Evolutionary conservation across 2,888 invertebrate species (phyloP).

Genomic region (Campopleginae sp.): DNA sequence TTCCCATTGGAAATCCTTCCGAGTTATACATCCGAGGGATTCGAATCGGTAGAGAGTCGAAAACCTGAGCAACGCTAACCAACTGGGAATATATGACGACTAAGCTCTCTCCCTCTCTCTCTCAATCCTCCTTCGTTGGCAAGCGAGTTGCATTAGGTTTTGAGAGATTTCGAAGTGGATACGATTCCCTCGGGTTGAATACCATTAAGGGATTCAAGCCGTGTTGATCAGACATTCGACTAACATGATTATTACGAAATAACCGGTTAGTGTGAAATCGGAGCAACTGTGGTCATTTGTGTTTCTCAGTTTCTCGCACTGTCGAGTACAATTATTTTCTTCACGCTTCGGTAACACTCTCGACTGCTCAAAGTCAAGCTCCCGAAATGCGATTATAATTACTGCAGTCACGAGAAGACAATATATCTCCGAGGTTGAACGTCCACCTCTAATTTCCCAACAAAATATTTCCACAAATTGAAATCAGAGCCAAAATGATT

Average conservation of each 20-base stretch:
- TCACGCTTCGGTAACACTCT: not conserved
- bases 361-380: not conserved
- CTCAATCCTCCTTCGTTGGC: not conserved
- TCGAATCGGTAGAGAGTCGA: conserved; percentile 25
- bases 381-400: not conserved
- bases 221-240: conserved; percentile 60
- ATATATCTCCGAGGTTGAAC: not conserved
- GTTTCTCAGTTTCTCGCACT: not conserved
- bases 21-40: conserved; percentile 5
- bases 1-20: not conserved
- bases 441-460: not conserved
- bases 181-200: conserved; percentile 57
- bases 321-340: not conserved
- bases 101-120: conserved; percentile 19
- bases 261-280: conserved; percentile 41
- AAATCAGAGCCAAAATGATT: not conserved
- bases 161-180: conserved; percentile 51
- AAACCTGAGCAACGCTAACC: conserved; percentile 40
- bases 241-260: conserved; percentile 35
- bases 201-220: conserved; percentile 60
- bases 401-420: not conserved
- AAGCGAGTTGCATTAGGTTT: conserved; percentile 36
- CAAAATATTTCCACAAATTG: not conserved
- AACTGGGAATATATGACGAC: conserved; percentile 14
- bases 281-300: not conserved